phyloP scores from a whole-genome alignment of 2,888 invertebrate species.

The Caenorhabditis doughertyi region DNA sequence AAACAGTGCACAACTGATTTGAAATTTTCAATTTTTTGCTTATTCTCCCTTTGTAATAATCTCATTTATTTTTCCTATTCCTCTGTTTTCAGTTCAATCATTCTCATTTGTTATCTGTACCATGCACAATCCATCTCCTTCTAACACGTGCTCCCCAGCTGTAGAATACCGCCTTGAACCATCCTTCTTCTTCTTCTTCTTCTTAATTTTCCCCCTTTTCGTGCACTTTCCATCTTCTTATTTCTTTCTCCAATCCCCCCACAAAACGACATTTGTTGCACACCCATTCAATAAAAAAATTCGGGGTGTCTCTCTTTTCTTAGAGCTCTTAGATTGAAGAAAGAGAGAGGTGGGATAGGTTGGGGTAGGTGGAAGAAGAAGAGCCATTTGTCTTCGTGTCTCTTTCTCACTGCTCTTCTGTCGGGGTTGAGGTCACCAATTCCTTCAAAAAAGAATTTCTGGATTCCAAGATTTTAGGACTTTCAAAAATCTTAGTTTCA shows the following conservation, averaged over 20 bases:
- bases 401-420: not conserved
- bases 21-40: too few relatives aligned
- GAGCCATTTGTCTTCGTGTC: conserved; percentile 22
- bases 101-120: not conserved
- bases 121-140: not conserved
- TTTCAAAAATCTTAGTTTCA: not conserved
- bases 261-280: conserved; percentile 38
- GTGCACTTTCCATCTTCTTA: too few relatives aligned
- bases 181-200: conserved; percentile 20
- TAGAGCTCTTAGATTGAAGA: not conserved
- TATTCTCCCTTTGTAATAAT: too few relatives aligned
- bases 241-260: conserved; percentile 2
- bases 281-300: conserved; percentile 48
- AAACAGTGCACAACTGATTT: too few relatives aligned
- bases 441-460: not conserved
- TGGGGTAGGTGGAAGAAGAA: not conserved
- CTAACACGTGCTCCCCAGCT: conserved; percentile 49
- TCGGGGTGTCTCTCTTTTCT: not conserved
- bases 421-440: conserved; percentile 11
- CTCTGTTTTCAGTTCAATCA: not conserved
- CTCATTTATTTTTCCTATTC: too few relatives aligned
- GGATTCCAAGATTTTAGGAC: not conserved
- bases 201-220: conserved; percentile 10
- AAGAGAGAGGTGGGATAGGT: not conserved
- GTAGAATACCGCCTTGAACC: conserved; percentile 16